Base-by-base conservation (phyloP, 2,888 invertebrate species). In the Orchesellides sinensis region DNA sequence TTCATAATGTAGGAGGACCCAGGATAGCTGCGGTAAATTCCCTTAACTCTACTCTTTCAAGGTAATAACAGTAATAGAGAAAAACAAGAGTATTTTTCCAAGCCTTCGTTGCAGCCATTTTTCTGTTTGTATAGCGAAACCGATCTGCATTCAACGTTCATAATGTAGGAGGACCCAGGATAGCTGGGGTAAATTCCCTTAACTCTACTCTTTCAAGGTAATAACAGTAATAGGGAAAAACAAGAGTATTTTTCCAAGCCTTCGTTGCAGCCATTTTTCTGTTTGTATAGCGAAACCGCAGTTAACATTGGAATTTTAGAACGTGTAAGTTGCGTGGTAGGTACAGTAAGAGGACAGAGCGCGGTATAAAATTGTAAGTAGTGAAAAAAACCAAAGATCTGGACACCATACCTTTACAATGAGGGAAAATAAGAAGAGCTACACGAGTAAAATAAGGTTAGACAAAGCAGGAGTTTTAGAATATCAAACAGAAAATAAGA, bases 31-130 rank as follows among this genome's bases (percentile, higher is more conserved):
- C 27, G 19, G 29, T n/a, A 21, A 68, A 77, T 77, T 77, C 77
- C 77, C 77, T 68, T 59, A 77, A 47, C 77, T 14, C 77, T 68
- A 54, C 77, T 77, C 56, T 45, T 77, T 68, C 47, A 54, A 56
- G 68, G 56, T 77, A 77, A 77, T 77, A 77, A 66, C 68, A 45
- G 23, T 35, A 54, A 68, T 56, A 54, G 54, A 47, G 66, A 40
- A 47, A 77, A 32, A 68, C 68, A 66, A 68, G 77, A 27, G 63
- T 29, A 61, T 68, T 68, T 77, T 73, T 40, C 21, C 77, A 77
- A 49, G 14, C 47, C 21, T 56, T 27, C n/a, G 8, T n/a, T 25
- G 4, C 21, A 27, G 59, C n/a, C 6, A 2, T 45, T 61, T 68
- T 69, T 69, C 40, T 25, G 25, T 70, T 70, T 74, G 23, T 25